Evolutionary conservation across 2,797 vertebrate genomes (phyloP), one percentile per base, ranked within the genome.

Genomic region (Acanthurus tractus): DNA sequence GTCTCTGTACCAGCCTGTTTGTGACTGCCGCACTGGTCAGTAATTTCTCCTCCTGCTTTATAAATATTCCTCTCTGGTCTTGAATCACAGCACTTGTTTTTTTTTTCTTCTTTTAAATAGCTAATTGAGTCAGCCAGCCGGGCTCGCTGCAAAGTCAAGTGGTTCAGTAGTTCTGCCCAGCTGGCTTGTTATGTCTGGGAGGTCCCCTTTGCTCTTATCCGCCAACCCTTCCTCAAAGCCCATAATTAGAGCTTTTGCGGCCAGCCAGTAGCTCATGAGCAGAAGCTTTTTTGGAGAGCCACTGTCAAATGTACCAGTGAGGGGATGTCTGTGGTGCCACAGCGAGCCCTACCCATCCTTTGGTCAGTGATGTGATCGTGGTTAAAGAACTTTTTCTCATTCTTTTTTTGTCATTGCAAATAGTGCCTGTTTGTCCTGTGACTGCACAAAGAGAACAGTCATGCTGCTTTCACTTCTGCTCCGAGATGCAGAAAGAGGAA

Each of bases 401-500:
- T 25, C 29, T 13, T 23, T 45, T 54, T 78, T 29, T 66, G 64
- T 86, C 76, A 18, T 65, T 65, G 70, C 63, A 68, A 77, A 83
- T 82, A 67, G 71, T 61, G 70, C 52, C 75, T 38, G 70, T 77
- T 76, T 77, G 86, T 88, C 89, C 88, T 89, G 87, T 92, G 89
- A 92, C 86, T 82, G 59, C 81, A 88, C 79, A 93, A 88, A 93
- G 88, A 86, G 65, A 79, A 68, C 81, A 86, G 85, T 88, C 79
- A 74, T 79, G 61, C 82, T 74, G 74, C 89, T 95, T 95, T 96
- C 93, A 92, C 93, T 95, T 96, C 94, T 95, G 87, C 91, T 56
- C 81, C 7, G 76, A 81, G 71, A 85, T 53, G 65, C 70, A 80
- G 62, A 94, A 94, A 90, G 86, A 81, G 89, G 93, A 93, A 95